Percentiles rank a stretch among this genome's conserved stretches.
Evolutionary conservation across 2,888 invertebrate species (phyloP).

Genomic region (Netelia fuscicornis): DNA sequence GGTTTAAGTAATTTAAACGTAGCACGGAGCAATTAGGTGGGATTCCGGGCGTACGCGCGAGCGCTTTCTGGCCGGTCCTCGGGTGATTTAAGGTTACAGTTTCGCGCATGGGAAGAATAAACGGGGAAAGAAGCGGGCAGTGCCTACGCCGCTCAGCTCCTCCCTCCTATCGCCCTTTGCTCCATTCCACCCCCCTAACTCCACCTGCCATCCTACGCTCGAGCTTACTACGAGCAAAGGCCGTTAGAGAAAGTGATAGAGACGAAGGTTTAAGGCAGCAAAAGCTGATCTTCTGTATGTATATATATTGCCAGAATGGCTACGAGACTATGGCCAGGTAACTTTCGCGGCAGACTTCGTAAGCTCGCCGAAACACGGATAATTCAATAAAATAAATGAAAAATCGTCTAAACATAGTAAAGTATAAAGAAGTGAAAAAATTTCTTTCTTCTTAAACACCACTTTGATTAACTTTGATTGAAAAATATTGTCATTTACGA

Average conservation of each 20-base stretch:
- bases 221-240: constrained; percentile 20
- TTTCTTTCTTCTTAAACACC: too few species aligned
- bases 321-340: constrained; percentile 74
- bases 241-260: constrained; percentile 62
- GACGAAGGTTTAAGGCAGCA: constrained; percentile 62
- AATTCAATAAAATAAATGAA: constrained; percentile 2
- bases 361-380: constrained; percentile 27
- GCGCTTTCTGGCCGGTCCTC: constrained; percentile 71
- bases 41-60: constrained; percentile 76
- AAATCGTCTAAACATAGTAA: too few species aligned
- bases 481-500: too few species aligned
- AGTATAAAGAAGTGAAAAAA: too few species aligned
- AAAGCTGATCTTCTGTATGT: constrained; percentile 7
- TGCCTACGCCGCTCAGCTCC: constrained; percentile 4
- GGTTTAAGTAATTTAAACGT: constrained; percentile 83
- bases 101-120: constrained; percentile 78
- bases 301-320: constrained; percentile 18
- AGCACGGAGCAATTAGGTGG: constrained; percentile 82
- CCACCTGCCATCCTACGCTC: background rate
- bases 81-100: constrained; percentile 82
- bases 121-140: constrained; percentile 66
- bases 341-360: constrained; percentile 80
- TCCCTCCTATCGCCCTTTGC: background rate
- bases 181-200: background rate
- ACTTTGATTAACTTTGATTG: too few species aligned